Evolutionary conservation across 37 sponge, comb jelly and placozoan species (phyloP).

Genomic region (Theonella swinhoei): DNA sequence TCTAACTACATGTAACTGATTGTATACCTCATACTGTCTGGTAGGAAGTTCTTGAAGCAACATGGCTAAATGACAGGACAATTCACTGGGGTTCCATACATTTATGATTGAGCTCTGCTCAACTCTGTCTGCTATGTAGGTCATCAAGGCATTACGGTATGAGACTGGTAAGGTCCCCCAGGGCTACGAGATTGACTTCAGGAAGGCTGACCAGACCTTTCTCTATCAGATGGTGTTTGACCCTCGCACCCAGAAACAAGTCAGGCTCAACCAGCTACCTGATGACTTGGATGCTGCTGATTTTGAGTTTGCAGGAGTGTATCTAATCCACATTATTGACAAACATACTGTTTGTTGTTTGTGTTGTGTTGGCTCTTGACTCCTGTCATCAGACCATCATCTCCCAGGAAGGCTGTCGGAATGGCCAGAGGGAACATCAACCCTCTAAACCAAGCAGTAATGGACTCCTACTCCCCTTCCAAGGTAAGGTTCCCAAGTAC

Average conservation of each 20-base stretch:
- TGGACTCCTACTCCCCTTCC: constrained; percentile 79
- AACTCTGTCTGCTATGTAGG: too few species aligned
- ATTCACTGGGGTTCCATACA: too few species aligned
- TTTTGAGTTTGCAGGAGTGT: constrained; percentile 84
- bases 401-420: constrained; percentile 80
- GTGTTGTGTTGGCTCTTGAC: not conserved
- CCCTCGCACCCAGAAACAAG: constrained; percentile 73
- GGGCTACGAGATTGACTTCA: constrained; percentile 70
- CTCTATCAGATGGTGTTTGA: constrained; percentile 93
- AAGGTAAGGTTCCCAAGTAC: constrained; percentile 37
- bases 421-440: constrained; percentile 91
- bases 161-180: constrained; percentile 74
- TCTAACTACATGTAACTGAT: too few species aligned
- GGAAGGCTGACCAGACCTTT: constrained; percentile 84
- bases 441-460: constrained; percentile 71
- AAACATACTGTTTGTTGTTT: not conserved
- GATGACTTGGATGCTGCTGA: constrained; percentile 51
- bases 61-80: too few species aligned
- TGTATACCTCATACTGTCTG: too few species aligned
- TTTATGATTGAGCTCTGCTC: too few species aligned
- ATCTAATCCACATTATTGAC: constrained; percentile 20
- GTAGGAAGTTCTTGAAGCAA: too few species aligned
- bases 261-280: constrained; percentile 70
- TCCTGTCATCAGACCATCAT: constrained; percentile 35
- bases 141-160: constrained; percentile 64